Percentiles rank a stretch among this genome's conserved stretches.
These are phyloP conservation scores for Collichthys lucidus DNA, from an alignment of 2,113 vertebrate species.

Conservation along the genomic window DNA sequence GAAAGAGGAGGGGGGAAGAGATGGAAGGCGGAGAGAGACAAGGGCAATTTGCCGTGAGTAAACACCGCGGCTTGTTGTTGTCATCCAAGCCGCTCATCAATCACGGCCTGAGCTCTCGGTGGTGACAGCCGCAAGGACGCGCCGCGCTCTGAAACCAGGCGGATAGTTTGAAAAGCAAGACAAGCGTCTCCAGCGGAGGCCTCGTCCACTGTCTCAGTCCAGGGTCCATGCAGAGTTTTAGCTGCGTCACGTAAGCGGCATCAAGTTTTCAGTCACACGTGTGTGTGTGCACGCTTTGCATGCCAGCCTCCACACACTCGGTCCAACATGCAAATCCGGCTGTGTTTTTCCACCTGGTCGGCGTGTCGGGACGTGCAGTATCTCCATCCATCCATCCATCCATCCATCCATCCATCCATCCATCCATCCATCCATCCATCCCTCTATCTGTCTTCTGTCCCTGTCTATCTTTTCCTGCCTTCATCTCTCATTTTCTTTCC, in stretches of 20 bases:
- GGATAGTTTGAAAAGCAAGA: conserved; percentile 48
- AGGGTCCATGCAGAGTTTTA: neutral
- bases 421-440: no score
- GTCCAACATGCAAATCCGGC: conserved; percentile 55
- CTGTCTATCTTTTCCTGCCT: neutral
- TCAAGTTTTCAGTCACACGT: neutral
- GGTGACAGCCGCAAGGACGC: conserved; percentile 75
- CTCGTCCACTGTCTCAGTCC: conserved; percentile 22
- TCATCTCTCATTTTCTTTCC: conserved; percentile 1
- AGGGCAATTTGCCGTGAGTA: conserved; percentile 81
- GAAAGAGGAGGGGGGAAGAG: conserved; percentile 14
- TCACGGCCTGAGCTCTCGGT: conserved; percentile 63
- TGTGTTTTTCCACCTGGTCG: conserved; percentile 36
- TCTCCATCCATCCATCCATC: no score
- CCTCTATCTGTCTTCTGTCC: neutral
- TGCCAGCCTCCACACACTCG: conserved; percentile 2
- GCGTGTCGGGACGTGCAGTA: neutral
- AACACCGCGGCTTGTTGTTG: conserved; percentile 76
- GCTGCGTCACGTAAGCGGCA: conserved; percentile 8
- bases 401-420: no score
- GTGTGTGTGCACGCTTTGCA: conserved; percentile 44
- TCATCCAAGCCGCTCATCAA: conserved; percentile 75
- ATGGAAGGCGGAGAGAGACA: conserved; percentile 61
- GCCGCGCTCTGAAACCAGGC: conserved; percentile 37
- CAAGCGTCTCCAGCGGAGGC: neutral